These are phyloP conservation scores for Acanthochromis polyacanthus DNA, from an alignment of 2,113 vertebrate genomes.

Conservation along the genomic window DNA sequence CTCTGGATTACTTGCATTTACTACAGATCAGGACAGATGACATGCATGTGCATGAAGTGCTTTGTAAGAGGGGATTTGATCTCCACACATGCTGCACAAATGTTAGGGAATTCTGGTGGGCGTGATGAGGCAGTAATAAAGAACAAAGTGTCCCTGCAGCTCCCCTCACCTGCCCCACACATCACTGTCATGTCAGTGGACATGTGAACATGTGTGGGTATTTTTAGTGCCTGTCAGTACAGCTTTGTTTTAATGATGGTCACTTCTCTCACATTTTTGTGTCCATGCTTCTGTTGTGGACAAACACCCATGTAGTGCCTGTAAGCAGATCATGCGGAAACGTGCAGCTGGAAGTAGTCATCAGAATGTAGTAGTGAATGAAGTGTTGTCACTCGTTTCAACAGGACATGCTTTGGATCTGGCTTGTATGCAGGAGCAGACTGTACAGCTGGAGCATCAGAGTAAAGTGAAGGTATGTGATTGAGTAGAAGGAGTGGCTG, in stretches of 20 bases:
- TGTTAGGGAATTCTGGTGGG: background rate
- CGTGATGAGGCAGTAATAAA: background rate
- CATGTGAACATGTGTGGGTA: slow-evolving; percentile 7
- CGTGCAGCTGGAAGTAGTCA: too few relatives aligned
- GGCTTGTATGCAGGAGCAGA: slow-evolving; percentile 92
- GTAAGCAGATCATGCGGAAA: too few relatives aligned
- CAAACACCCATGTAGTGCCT: too few relatives aligned
- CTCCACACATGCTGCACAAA: background rate
- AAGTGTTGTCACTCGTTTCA: background rate
- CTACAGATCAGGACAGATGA: too few relatives aligned
- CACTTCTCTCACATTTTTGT: too few relatives aligned
- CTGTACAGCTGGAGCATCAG: slow-evolving; percentile 90
- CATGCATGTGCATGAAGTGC: background rate
- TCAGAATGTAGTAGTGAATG: too few relatives aligned
- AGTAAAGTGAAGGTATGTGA: slow-evolving; percentile 87
- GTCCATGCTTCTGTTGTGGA: too few relatives aligned
- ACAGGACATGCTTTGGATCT: slow-evolving; percentile 88
- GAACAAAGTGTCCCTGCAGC: slow-evolving; percentile 50
- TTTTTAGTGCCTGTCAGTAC: background rate
- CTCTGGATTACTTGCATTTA: too few relatives aligned
- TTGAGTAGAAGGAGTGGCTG: background rate
- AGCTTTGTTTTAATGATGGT: background rate
- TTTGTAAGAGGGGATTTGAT: background rate
- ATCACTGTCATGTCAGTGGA: background rate
- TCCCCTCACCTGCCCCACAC: slow-evolving; percentile 6